Evolutionary conservation across 2,797 vertebrate species (phyloP).

Genomic region (Poecilia velifera): DNA sequence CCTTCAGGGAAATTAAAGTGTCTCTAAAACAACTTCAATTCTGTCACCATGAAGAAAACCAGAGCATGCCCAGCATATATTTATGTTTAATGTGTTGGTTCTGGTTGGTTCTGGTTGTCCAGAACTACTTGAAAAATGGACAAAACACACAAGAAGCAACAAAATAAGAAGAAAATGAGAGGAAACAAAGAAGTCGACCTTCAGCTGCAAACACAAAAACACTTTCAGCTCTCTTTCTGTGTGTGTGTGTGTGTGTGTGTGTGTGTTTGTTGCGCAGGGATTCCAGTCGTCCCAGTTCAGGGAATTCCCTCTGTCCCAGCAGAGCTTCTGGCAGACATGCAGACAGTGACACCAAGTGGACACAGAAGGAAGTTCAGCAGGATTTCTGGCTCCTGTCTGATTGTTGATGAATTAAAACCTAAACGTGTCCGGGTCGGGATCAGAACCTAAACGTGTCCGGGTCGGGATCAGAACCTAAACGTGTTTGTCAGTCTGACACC

Average conservation of each 20-base stretch:
- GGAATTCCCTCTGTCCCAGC: constrained; percentile 64
- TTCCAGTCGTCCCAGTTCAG: constrained; percentile 57
- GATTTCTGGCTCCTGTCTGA: neutral
- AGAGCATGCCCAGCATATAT: neutral
- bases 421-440: neutral
- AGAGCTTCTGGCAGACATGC: constrained; percentile 20
- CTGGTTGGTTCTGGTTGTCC: neutral
- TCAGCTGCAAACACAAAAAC: constrained; percentile 53
- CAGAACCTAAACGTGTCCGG: too few relatives aligned
- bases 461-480: too few relatives aligned
- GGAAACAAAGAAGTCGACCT: constrained; percentile 62
- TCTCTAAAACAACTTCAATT: neutral
- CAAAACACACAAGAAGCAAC: constrained; percentile 23
- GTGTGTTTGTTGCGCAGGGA: constrained; percentile 47
- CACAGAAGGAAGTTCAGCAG: neutral
- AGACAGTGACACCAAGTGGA: constrained; percentile 60
- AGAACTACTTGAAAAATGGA: neutral
- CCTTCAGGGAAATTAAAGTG: neutral
- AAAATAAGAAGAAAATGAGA: constrained; percentile 46
- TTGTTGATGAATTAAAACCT: neutral
- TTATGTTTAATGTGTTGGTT: neutral
- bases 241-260: constrained; percentile 17
- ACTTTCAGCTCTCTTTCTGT: constrained; percentile 21
- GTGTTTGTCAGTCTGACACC: too few relatives aligned
- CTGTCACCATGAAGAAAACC: neutral